Base-by-base conservation (phyloP, 2,888 invertebrate genomes). In the Heliothis peltigera region DNA sequence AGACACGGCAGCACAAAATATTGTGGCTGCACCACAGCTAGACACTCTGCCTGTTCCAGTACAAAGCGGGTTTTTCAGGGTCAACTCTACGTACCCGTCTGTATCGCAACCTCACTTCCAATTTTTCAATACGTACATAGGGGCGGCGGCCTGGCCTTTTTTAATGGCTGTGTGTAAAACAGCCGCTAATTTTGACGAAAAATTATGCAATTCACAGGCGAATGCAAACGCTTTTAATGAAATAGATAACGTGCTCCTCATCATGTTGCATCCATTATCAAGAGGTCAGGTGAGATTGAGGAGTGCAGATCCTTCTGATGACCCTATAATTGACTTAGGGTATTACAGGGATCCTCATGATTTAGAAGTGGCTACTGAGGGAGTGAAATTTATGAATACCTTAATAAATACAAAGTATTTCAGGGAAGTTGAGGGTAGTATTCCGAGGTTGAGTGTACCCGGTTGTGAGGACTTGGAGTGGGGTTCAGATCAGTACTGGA, bases 401-500 rank as follows among this genome's bases (percentile, higher is more conserved):
- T 79, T 92, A 21, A 80, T 80, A 10, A 83, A 91, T 15, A 92
- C 94, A 0, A 84, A 86, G 0, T 87, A 91, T 72, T 92, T 82
- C 60, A 87, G 76, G 52, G 79, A 85, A 43, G 87, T 87, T 4
- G 73, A 79, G 5, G 90, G 88, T 2, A 77, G 77, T 43, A 49
- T 92, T 6, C 84, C 84, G 0, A 84, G 79, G 55, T 56, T 90
- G 39, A 78, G 86, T 4, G 91, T 96, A 0, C 93, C 95, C 0
- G 95, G 93, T 0, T 97, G 97, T 81, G 89, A 92, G 7, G 80
- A 89, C 1, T 79, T 92, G 4, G 70, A 80, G 0, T 96, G 95
- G 82, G 95, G 92, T 19, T 91, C 95, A 0, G 96, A 96, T 83
- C 89, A 89, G 0, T 97, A 97, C 79, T 97, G 97, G 96, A 91